A percentile compares a stretch with the other conserved stretches of the same genome.
Evolutionary conservation across 2,888 invertebrate genomes (phyloP).

Genomic region (Lottia scabra): DNA sequence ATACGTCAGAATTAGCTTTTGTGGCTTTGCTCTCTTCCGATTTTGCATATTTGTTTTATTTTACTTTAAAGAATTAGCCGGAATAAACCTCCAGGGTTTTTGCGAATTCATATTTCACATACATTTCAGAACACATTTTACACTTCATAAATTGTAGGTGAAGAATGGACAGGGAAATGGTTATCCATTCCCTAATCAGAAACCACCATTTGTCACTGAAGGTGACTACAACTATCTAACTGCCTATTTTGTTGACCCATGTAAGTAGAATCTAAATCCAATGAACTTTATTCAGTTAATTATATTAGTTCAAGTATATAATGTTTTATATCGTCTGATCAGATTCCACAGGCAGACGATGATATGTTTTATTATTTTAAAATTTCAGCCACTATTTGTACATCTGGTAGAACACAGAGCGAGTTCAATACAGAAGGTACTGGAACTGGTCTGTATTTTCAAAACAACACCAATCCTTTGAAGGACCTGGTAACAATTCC

Average conservation of each 20-base stretch:
- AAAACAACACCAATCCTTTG: constrained; percentile 38
- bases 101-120: too few relatives aligned
- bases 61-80: too few relatives aligned
- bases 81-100: too few relatives aligned
- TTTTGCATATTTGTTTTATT: too few relatives aligned
- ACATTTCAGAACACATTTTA: too few relatives aligned
- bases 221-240: constrained; percentile 24
- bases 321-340: too few relatives aligned
- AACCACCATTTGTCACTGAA: constrained; percentile 21
- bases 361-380: too few relatives aligned
- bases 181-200: neutral
- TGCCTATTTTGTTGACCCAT: constrained; percentile 30
- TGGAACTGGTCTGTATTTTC: constrained; percentile 43
- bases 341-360: too few relatives aligned
- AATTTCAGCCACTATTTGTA: constrained; percentile 44
- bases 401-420: constrained; percentile 26
- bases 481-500: constrained; percentile 28
- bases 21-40: too few relatives aligned
- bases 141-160: neutral
- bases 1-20: too few relatives aligned
- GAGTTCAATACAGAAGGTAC: constrained; percentile 33
- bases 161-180: neutral
- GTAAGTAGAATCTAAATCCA: constrained; percentile 14
- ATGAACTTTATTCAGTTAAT: too few relatives aligned
- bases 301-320: too few relatives aligned